These are phyloP conservation scores for Isaurus tuberculatus DNA, from an alignment of 92 coral and sea anemone genomes.

Conservation along the genomic window DNA sequence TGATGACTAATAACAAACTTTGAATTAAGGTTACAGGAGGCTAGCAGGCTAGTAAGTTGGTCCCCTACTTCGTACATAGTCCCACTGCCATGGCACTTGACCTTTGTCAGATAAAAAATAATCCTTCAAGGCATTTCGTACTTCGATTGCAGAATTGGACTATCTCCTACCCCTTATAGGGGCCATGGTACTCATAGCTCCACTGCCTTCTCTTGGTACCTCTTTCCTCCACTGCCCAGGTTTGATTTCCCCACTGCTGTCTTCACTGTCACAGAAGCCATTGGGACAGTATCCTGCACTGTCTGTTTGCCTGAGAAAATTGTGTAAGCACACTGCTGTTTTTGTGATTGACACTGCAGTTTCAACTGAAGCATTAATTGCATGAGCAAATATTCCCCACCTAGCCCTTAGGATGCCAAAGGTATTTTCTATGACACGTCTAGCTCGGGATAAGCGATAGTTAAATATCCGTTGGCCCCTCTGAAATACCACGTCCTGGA, in stretches of 20 bases:
- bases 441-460: neutral
- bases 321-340: neutral
- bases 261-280: slow-evolving; percentile 3
- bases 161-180: neutral
- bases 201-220: neutral
- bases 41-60: neutral
- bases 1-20: neutral
- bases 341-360: neutral
- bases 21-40: neutral
- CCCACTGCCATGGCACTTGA: slow-evolving; percentile 40
- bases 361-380: slow-evolving; percentile 6
- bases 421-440: slow-evolving; percentile 1
- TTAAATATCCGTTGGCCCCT: slow-evolving; percentile 27
- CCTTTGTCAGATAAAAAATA: slow-evolving; percentile 35
- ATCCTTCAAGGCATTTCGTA: slow-evolving; percentile 30
- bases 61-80: slow-evolving; percentile 8
- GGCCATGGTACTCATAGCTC: neutral
- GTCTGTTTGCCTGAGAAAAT: neutral
- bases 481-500: slow-evolving; percentile 63
- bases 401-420: slow-evolving; percentile 3
- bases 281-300: neutral
- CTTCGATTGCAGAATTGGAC: slow-evolving; percentile 34
- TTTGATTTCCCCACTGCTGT: neutral
- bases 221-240: neutral
- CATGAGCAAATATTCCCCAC: neutral